Conservation (phyloP, 2,797 vertebrate genomes). For the Pipistrellus nathusii region DNA sequence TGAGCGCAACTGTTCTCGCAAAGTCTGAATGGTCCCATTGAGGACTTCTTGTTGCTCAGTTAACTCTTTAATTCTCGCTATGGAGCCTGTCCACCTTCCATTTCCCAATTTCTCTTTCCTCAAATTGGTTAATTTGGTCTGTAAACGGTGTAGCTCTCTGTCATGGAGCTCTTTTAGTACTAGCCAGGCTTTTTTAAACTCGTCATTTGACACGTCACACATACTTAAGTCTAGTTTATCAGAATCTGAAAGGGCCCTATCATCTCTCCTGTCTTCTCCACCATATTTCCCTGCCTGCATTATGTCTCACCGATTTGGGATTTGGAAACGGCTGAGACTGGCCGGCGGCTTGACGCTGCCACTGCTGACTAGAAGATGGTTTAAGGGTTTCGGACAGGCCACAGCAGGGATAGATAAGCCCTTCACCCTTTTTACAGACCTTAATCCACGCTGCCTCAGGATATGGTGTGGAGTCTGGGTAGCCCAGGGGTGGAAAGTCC, state of each 20-base stretch:
- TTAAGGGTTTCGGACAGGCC: not conserved
- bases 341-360: rapidly evolving
- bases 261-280: not conserved
- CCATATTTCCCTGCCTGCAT: not conserved
- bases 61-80: not conserved
- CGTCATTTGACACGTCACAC: not conserved
- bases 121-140: conserved; percentile 37
- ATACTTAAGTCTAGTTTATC: not conserved
- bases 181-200: conserved; percentile 67
- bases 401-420: not conserved
- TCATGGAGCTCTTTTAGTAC: conserved; percentile 62
- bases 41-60: not conserved
- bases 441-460: not conserved
- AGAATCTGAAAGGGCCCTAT: rapidly evolving
- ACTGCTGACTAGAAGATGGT: not conserved
- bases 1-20: not conserved
- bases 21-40: not conserved
- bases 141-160: conserved; percentile 29
- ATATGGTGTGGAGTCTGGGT: rapidly evolving
- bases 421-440: conserved; percentile 22
- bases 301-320: not conserved
- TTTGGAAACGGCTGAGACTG: not conserved
- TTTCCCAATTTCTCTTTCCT: not conserved
- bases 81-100: rapidly evolving
- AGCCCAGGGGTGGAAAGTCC: not conserved